Base-by-base conservation (phyloP, 2,113 vertebrate genomes). In the Brienomyrus brachyistius region DNA sequence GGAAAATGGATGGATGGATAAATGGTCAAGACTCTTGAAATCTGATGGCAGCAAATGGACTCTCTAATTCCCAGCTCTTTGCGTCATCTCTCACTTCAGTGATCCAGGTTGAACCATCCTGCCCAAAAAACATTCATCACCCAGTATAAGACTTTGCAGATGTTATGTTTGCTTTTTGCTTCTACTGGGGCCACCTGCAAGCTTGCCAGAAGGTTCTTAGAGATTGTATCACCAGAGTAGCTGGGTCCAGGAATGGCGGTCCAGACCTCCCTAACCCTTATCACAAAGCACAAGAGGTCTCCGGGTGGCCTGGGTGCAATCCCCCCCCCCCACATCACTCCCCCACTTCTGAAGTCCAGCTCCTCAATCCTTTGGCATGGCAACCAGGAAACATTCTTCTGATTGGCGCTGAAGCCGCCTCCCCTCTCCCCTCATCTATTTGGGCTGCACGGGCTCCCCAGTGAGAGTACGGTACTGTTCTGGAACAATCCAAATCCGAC, bases 231-330 rank as follows among this genome's bases (percentile, higher is more conserved):
- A 52, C 10, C 47, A 86, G 21, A 77, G 35, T 27, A 51, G 54
- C 90, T 66, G 27, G 90, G 84, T 89, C 90, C 91, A 92, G 94
- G 80, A 27, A 86, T 90, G 91, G 82, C 88, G 88, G 89, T 45
- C 77, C 80, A 40, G n/a, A 23, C 90, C 90, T 89, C 89, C 87
- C 59, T 47, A 82, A 91, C 90, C 89, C 93, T 94, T 94, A 95
- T 95, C 93, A 92, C 93, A 74, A 91, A 88, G 89, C 92, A 93
- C 94, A 94, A 95, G 94, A 90, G 92, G 88, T 93, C 93, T 93
- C 91, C 62, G 92, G 89, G 91, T 88, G 83, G 50, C 91, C 92
- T 93, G 2, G 89, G 92, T 91, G 94, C 92, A 91, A 90, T 92
- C 91, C 92, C 89, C 88, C 90, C 88, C 88, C 89, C 80, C 91